These are phyloP conservation scores for Elymnias hypermnestra DNA, from an alignment of 1,140 invertebrate genomes.

Conservation along the genomic window DNA sequence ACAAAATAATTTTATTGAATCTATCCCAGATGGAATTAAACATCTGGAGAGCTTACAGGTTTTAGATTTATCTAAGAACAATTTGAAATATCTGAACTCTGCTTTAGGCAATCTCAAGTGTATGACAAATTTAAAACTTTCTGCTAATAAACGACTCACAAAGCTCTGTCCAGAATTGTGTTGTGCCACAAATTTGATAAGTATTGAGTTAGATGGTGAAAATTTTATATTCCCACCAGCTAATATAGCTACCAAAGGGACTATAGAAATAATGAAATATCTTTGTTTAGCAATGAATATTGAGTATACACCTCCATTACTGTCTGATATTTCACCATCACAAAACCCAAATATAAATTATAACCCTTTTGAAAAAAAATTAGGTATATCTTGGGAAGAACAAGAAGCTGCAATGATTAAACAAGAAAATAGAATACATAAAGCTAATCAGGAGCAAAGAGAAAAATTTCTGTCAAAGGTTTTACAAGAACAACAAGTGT, in stretches of 20 bases:
- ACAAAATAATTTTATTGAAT: conserved; percentile 79
- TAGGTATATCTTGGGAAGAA: conserved; percentile 61
- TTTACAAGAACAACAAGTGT: conserved; percentile 78
- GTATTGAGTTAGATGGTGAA: conserved; percentile 78
- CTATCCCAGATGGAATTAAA: conserved; percentile 82
- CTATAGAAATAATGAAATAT: conserved; percentile 81
- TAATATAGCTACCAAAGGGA: conserved; percentile 77
- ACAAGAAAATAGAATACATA: conserved; percentile 66
- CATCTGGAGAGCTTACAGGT: conserved; percentile 78
- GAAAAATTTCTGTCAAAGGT: conserved; percentile 79
- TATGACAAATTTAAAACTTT: conserved; percentile 77
- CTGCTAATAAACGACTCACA: conserved; percentile 77
- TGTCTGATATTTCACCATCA: conserved; percentile 25
- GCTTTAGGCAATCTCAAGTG: conserved; percentile 79
- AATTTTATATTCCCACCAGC: conserved; percentile 80
- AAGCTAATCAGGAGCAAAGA: conserved; percentile 62
- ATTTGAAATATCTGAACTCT: conserved; percentile 80
- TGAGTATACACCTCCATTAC: conserved; percentile 46
- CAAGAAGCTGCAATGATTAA: conserved; percentile 61
- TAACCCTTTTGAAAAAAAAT: conserved; percentile 49
- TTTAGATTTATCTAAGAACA: conserved; percentile 84
- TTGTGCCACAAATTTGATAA: conserved; percentile 75
- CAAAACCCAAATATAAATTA: conserved; percentile 27
- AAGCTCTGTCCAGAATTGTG: conserved; percentile 80
- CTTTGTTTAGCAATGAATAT: conserved; percentile 74